phyloP scores from a whole-genome alignment of 2,113 vertebrate genomes.

The Larimichthys polyactis region DNA sequence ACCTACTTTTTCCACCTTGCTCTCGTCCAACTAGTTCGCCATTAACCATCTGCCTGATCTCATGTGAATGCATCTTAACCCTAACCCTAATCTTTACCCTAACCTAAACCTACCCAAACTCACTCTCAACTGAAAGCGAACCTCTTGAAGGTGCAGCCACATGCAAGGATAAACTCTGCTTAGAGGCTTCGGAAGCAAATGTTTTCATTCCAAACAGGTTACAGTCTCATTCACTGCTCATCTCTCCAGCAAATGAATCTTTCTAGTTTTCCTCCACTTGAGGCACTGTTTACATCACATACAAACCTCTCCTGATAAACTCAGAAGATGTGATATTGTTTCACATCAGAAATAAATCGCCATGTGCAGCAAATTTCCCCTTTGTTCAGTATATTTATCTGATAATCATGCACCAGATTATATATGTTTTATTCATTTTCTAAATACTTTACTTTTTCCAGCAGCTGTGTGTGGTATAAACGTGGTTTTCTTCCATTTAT shows the following conservation, averaged over 20 bases:
- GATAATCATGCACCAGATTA: not conserved
- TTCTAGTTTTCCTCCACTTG: slow-evolving; percentile 1
- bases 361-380: too few species aligned
- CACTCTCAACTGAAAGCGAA: not conserved
- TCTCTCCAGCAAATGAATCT: not conserved
- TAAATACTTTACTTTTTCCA: not conserved
- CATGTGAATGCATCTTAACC: not conserved
- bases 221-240: not conserved
- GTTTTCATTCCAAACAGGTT: not conserved
- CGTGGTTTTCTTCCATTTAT: not conserved
- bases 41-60: not conserved
- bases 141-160: not conserved
- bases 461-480: not conserved
- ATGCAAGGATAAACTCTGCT: not conserved
- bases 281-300: not conserved
- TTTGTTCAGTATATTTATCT: not conserved
- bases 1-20: too few species aligned
- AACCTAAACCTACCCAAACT: not conserved
- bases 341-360: not conserved
- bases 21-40: too few species aligned
- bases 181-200: not conserved
- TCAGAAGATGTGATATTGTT: too few species aligned
- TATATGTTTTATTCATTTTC: not conserved
- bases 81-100: not conserved
- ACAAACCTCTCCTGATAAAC: not conserved